These are phyloP conservation scores for Hedya salicella DNA, from an alignment of 2,888 invertebrate genomes.

Conservation along the genomic window DNA sequence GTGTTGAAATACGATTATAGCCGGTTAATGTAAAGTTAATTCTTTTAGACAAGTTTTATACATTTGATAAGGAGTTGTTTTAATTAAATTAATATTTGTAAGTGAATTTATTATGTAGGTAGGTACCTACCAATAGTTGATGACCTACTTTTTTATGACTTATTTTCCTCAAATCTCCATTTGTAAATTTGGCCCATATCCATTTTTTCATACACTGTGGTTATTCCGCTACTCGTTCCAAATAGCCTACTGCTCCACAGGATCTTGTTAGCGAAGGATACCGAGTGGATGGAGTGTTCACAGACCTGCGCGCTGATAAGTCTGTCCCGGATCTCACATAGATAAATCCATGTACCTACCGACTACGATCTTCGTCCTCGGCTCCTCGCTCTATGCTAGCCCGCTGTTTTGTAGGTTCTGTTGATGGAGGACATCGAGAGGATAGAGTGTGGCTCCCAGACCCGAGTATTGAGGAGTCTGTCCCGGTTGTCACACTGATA, in stretches of 20 bases:
- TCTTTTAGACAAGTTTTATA: constrained; percentile 16
- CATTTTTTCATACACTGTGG: too few species aligned
- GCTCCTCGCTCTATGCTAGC: constrained; percentile 89
- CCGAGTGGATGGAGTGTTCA: too few species aligned
- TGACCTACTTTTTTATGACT: too few species aligned
- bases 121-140: too few species aligned
- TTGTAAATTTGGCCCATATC: too few species aligned
- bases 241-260: too few species aligned
- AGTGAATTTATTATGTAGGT: not conserved
- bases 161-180: too few species aligned
- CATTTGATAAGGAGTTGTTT: not conserved
- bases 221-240: too few species aligned
- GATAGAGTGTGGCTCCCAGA: constrained; percentile 95
- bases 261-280: too few species aligned
- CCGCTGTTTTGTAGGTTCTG: constrained; percentile 94
- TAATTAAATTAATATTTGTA: constrained; percentile 13
- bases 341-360: constrained; percentile 61
- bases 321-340: too few species aligned
- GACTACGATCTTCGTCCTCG: constrained; percentile 74
- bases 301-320: too few species aligned
- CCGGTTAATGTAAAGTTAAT: constrained; percentile 44
- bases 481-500: constrained; percentile 86
- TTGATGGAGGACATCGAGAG: constrained; percentile 98
- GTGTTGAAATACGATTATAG: constrained; percentile 55
- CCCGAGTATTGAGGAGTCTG: constrained; percentile 93